These are phyloP conservation scores for Catostylus mosaicus DNA, from an alignment of 30 jellyfish, hydroid and myxozoan genomes.

Conservation along the genomic window DNA sequence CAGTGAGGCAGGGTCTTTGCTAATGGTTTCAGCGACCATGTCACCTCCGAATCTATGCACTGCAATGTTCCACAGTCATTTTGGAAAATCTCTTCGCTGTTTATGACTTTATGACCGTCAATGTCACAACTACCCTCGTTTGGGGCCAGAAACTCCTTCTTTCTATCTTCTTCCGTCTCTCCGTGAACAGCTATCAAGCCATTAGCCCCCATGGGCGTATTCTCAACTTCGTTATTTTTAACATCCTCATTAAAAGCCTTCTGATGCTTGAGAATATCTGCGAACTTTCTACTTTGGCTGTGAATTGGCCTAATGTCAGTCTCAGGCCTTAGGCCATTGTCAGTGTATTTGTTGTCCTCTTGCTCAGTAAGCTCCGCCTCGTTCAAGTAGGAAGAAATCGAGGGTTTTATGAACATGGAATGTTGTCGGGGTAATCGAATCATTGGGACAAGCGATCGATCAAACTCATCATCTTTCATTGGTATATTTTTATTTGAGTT, in stretches of 20 bases:
- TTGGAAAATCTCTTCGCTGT: constrained; percentile 27
- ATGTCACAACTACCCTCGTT: constrained; percentile 30
- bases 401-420: constrained; percentile 9
- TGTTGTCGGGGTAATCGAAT: constrained; percentile 39
- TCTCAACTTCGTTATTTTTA: background rate
- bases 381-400: constrained; percentile 4
- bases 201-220: background rate
- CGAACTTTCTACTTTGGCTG: constrained; percentile 17
- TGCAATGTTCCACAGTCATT: constrained; percentile 57
- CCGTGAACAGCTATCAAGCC: background rate
- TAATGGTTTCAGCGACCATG: constrained; percentile 47
- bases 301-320: constrained; percentile 18
- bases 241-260: background rate
- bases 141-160: background rate
- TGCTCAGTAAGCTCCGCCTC: background rate
- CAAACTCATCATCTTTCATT: constrained; percentile 38
- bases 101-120: constrained; percentile 29
- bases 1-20: constrained; percentile 50
- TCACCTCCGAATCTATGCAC: constrained; percentile 37
- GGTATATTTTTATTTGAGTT: constrained; percentile 2
- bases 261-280: background rate
- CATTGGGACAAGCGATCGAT: constrained; percentile 61
- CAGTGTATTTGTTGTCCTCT: background rate
- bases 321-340: constrained; percentile 44
- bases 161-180: constrained; percentile 9